These are phyloP conservation scores for Cichladusa arquata DNA, from an alignment of 2,113 vertebrate species.

Conservation along the genomic window DNA sequence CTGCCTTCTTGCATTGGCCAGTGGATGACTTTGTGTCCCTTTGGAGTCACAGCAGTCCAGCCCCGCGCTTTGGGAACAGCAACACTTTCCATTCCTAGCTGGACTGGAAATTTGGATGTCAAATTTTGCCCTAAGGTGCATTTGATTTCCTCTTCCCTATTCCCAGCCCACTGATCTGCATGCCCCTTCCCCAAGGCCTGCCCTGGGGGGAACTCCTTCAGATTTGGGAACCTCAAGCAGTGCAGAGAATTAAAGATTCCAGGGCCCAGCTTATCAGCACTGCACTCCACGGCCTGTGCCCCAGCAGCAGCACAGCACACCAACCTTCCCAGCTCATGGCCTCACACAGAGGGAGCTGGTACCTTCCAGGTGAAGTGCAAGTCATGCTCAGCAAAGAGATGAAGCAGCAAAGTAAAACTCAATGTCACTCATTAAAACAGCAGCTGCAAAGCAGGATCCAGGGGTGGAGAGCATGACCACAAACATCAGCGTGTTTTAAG, in stretches of 20 bases:
- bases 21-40: not conserved
- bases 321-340: not conserved
- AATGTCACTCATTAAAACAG: not conserved
- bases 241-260: not conserved
- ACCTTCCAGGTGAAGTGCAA: not conserved
- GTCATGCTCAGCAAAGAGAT: not conserved
- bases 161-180: conserved; percentile 46
- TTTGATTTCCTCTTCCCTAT: conserved; percentile 40
- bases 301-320: not conserved
- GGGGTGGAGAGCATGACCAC: not conserved
- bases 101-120: conserved; percentile 46
- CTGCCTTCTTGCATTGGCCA: not conserved
- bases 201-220: not conserved
- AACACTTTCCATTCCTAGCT: not conserved
- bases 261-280: not conserved
- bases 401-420: not conserved
- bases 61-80: not conserved
- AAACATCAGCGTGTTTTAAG: not conserved
- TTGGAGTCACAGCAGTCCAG: not conserved
- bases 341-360: not conserved
- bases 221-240: not conserved
- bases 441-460: not conserved
- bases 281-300: not conserved
- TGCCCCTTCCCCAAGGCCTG: not conserved
- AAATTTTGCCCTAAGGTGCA: conserved; percentile 27